These are phyloP conservation scores for Burhinus oedicnemus DNA, from an alignment of 2,113 vertebrate genomes.

Conservation along the genomic window DNA sequence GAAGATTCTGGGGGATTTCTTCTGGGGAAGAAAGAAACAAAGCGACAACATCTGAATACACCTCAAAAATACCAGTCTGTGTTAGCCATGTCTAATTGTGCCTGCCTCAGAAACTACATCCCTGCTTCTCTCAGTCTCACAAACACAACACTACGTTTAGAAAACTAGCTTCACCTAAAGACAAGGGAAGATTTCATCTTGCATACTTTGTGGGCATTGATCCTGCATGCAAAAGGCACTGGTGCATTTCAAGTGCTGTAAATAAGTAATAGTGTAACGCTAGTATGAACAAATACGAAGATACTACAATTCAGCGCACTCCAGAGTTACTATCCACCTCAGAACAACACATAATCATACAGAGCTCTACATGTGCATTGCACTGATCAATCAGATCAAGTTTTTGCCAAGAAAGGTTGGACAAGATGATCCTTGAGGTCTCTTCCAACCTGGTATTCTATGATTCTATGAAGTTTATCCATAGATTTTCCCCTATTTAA, in stretches of 20 bases:
- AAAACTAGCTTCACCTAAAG: not conserved
- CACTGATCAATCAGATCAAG: not conserved
- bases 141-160: not conserved
- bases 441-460: not conserved
- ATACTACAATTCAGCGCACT: constrained; percentile 33
- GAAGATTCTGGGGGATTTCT: too few relatives aligned
- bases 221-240: constrained; percentile 8
- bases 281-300: constrained; percentile 1
- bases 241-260: constrained; percentile 15
- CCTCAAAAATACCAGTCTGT: not conserved
- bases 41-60: not conserved
- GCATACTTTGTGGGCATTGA: not conserved
- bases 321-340: not conserved
- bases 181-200: not conserved
- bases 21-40: not conserved
- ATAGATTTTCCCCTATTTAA: not conserved
- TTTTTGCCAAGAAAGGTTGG: not conserved
- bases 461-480: not conserved
- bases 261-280: constrained; percentile 9
- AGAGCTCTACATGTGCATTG: not conserved
- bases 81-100: not conserved
- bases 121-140: not conserved
- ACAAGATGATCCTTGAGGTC: not conserved
- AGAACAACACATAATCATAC: constrained; percentile 45
- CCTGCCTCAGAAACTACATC: not conserved